Evolutionary conservation across 1,140 invertebrate genomes (phyloP), one percentile per base, ranked within the genome.

Genomic region (Tetranychus urticae): DNA sequence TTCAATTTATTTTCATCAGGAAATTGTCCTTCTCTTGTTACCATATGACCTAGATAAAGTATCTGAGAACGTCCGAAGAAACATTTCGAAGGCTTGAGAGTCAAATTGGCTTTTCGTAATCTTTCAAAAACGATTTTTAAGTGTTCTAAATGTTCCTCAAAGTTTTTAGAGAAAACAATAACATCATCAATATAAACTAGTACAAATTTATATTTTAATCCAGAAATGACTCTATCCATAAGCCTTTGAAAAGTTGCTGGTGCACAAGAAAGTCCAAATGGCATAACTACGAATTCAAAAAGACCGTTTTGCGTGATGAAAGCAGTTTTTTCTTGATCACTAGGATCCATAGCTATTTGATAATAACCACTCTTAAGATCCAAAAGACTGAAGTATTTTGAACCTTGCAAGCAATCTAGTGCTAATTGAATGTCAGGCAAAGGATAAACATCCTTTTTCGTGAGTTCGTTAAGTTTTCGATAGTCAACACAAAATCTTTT

Each of bases 401-500:
- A 47, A 6, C 62, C 47, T 4, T 70, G 71, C 1, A 65, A 23
- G 0, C 77, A 61, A 4, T 70, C 66, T 8, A 77, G 59, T 5
- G 63, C 62, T 8, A 71, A 67, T 33, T 66, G 71, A 55, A 70
- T 72, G 42, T 62, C 61, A 0, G 73, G 72, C 4, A 76, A 60
- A 0, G 73, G 74, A 63, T 66, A 74, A 54, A 57, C 52, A 55
- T 74, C 70, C 56, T 65, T 64, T 10, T 60, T 62, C 0, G 70
- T 76, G 6, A 68, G 59, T 0, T 37, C 33, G 64, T 77, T 75
- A 2, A 77, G 59, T 8, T 50, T n/a, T n/a, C 75, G 65, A 64
- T 72, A 79, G 64, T 79, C 77, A 0, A 78, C 65, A 68, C 76
- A 77, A 59, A 77, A 75, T n/a, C 76, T 59, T 0, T 65, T 63